A percentile compares a stretch with the other conserved stretches of the same genome.
These are phyloP conservation scores for Rhizomys pruinosus DNA, from an alignment of 2,113 vertebrate genomes.

Conservation along the genomic window DNA sequence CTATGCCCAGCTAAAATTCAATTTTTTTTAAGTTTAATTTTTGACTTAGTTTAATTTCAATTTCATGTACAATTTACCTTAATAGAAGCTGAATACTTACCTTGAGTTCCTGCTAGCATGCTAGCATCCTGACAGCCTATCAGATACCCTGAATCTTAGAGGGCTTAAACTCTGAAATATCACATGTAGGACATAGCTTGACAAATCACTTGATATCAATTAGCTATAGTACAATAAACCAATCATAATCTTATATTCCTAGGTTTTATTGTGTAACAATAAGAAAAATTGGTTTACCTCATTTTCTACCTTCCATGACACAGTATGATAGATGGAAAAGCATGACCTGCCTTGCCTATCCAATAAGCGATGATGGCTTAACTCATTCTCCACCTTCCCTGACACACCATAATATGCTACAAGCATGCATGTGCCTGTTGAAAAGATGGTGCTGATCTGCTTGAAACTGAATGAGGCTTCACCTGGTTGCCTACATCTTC, in stretches of 20 bases:
- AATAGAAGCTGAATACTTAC: neutral
- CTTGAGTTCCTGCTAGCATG: neutral
- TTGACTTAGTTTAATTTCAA: neutral
- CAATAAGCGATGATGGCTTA: neutral
- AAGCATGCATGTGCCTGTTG: neutral
- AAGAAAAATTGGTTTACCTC: neutral
- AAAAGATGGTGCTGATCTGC: neutral
- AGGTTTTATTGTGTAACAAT: neutral
- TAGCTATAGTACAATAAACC: neutral
- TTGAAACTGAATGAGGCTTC: neutral
- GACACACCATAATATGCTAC: neutral
- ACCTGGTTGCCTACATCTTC: neutral
- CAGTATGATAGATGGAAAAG: accelerated
- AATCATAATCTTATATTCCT: neutral
- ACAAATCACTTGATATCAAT: neutral
- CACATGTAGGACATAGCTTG: neutral
- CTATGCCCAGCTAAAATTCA: no score
- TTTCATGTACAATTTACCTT: neutral
- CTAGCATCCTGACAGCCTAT: neutral
- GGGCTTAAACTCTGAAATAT: neutral
- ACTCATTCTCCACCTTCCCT: neutral
- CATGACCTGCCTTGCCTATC: no score
- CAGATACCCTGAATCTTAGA: neutral
- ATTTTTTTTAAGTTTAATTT: neutral
- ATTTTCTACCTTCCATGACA: neutral